Evolutionary conservation across 2,113 vertebrate genomes (phyloP), one percentile per base, ranked within the genome.

Genomic region (Pelobates fuscus): DNA sequence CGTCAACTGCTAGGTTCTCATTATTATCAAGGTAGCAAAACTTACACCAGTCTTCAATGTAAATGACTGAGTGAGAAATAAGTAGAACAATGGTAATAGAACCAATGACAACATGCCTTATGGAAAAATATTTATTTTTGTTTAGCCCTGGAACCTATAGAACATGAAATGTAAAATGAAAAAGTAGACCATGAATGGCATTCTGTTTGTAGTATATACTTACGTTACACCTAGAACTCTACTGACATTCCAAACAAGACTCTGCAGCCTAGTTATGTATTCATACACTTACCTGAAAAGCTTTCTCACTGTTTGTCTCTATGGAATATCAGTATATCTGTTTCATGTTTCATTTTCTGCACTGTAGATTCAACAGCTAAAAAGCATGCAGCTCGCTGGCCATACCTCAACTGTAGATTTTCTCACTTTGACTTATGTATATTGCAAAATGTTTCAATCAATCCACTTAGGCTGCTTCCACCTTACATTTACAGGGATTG

Each of bases 321-420:
- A 4, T 27, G 41, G 58, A 20, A 62, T 29, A 61, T 55, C 18
- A 2, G 52, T 21, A 62, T 29, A 60, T 55, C 18, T 1, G 52
- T 21, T 62, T 21, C 43, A 52, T 46, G 14, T 62, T 29, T 26
- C 29, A 23, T 44, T 55, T 29, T 61, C 25, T 60, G 5, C 25
- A 61, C n/a, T 12, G 37, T 30, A 62, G 43, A 62, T 71, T 54
- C 23, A 49, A 62, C n/a, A 30, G 43, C n/a, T 55, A 58, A 32
- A 15, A 62, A 27, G 10, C 44, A 66, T 49, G 14, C 23, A 66
- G 64, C 21, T 44, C 15, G 55, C 23, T 61, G 44, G 52, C 11
- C 52, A 55, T 18, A 55, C 52, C 10, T 27, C 44, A 54, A 12
- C 43, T 15, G 8, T 52, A 25, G 17, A 54, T 21, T 71, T 27